Evolutionary conservation across 2,113 vertebrate genomes (phyloP).

Genomic region (Ovis aries): DNA sequence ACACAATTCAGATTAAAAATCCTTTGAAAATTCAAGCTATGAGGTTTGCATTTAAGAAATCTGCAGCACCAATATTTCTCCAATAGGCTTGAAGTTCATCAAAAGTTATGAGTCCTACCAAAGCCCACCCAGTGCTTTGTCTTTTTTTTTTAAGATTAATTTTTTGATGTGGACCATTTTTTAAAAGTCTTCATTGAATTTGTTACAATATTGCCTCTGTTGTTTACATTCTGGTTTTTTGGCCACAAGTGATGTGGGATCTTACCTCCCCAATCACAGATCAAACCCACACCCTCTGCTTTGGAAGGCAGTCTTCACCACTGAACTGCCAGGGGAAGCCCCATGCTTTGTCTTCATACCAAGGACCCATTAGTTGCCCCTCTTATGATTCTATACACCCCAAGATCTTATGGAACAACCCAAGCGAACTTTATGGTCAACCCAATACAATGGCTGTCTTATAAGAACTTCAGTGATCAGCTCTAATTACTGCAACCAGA

Average conservation of each 20-base stretch:
- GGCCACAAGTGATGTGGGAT: background rate
- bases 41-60: background rate
- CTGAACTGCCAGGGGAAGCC: background rate
- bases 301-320: background rate
- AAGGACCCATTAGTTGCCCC: background rate
- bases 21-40: background rate
- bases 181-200: background rate
- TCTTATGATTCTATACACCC: background rate
- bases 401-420: background rate
- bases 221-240: background rate
- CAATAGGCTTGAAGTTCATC: background rate
- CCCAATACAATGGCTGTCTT: background rate
- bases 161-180: background rate
- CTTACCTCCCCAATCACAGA: background rate
- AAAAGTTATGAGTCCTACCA: background rate
- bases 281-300: background rate
- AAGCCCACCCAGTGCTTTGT: background rate
- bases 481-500: background rate
- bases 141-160: background rate
- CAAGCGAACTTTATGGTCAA: accelerated
- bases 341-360: background rate
- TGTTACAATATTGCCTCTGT: background rate
- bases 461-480: background rate
- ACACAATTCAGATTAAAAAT: background rate
- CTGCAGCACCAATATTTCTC: background rate